phyloP scores from a whole-genome alignment of 2,113 vertebrate species.

The Gambusia holbrooki region DNA sequence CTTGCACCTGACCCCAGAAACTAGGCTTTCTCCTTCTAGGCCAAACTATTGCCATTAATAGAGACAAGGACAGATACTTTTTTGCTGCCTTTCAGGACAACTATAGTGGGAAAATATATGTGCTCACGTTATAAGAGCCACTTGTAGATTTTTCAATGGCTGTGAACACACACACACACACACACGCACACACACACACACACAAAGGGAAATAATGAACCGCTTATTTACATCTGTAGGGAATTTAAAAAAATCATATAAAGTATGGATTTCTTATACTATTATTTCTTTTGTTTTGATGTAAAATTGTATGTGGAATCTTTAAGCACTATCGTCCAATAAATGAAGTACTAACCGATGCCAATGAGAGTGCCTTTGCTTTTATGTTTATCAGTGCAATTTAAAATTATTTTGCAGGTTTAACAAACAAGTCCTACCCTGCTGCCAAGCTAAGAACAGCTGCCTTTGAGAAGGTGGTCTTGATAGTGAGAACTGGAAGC shows the following conservation, averaged over 20 bases:
- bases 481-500: slow-evolving; percentile 81
- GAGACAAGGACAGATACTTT: slow-evolving; percentile 70
- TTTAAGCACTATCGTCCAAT: background rate
- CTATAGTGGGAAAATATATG: slow-evolving; percentile 39
- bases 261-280: background rate
- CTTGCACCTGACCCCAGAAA: slow-evolving; percentile 75
- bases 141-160: slow-evolving; percentile 31
- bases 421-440: slow-evolving; percentile 81
- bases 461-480: slow-evolving; percentile 86
- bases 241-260: background rate
- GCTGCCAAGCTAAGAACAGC: slow-evolving; percentile 82
- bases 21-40: slow-evolving; percentile 79
- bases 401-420: background rate
- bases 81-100: slow-evolving; percentile 58
- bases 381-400: slow-evolving; percentile 7
- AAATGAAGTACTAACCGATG: background rate
- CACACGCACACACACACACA: slow-evolving; percentile 23
- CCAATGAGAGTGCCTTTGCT: background rate
- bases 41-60: slow-evolving; percentile 76
- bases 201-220: background rate
- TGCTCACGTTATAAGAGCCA: slow-evolving; percentile 23
- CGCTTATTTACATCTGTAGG: too few species aligned
- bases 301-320: background rate
- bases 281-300: background rate
- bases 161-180: slow-evolving; percentile 13